Evolutionary conservation across 2,888 invertebrate species (phyloP).

Genomic region (Ormyrus thymus): DNA sequence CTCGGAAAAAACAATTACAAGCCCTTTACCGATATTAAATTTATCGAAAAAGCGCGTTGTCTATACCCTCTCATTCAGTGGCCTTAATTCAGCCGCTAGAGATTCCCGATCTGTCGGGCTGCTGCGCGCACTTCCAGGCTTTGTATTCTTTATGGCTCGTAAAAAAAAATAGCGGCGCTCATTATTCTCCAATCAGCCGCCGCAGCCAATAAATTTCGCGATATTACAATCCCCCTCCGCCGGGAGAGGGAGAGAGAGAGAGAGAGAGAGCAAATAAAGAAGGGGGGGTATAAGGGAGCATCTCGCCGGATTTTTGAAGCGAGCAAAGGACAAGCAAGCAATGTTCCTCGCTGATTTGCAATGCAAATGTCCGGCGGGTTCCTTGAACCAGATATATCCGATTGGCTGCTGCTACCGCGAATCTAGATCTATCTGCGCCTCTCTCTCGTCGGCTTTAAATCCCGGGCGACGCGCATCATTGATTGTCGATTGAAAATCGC

Average conservation of each 20-base stretch:
- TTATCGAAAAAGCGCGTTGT: no score
- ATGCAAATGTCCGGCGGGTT: conserved; percentile 73
- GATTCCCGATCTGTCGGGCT: no score
- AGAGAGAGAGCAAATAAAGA: neutral
- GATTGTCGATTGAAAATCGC: conserved; percentile 72
- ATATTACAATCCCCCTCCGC: conserved; percentile 9
- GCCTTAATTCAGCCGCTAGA: no score
- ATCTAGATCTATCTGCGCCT: conserved; percentile 72
- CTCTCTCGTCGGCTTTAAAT: conserved; percentile 68
- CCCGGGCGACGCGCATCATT: conserved; percentile 70
- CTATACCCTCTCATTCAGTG: no score
- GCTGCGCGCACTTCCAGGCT: no score
- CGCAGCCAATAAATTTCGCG: conserved; percentile 28
- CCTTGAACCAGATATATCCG: conserved; percentile 74
- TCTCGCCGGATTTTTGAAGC: conserved; percentile 35
- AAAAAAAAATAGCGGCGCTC: conserved; percentile 29
- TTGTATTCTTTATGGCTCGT: conserved; percentile 13
- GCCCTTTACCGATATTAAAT: no score
- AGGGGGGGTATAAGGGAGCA: conserved; percentile 24
- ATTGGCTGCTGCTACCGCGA: conserved; percentile 73
- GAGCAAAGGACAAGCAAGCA: conserved; percentile 63
- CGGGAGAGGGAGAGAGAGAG: conserved; percentile 9
- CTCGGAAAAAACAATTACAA: no score
- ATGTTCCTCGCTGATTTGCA: conserved; percentile 68
- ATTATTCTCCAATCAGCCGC: conserved; percentile 20